phyloP scores from a whole-genome alignment of 2,888 invertebrate genomes.

The Leptinotarsa tumamoca region DNA sequence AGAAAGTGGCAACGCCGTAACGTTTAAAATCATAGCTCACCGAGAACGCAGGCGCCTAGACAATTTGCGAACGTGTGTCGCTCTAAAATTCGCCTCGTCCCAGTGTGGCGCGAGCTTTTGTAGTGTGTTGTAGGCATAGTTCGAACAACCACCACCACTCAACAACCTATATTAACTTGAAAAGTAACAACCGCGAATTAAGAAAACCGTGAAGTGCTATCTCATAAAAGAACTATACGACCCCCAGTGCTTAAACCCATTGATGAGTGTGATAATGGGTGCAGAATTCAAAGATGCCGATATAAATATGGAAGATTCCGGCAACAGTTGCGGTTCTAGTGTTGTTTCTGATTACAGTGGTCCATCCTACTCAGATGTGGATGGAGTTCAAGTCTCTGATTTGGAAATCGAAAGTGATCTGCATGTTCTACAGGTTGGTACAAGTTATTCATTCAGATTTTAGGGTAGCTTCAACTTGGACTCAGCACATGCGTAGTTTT shows the following conservation, averaged over 20 bases:
- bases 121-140: constrained; percentile 40
- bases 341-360: constrained; percentile 65
- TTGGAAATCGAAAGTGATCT: constrained; percentile 69
- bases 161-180: not conserved
- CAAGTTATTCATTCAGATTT: constrained; percentile 15
- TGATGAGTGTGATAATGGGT: constrained; percentile 59
- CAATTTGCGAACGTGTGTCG: constrained; percentile 37
- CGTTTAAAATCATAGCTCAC: constrained; percentile 20
- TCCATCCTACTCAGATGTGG: constrained; percentile 70
- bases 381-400: constrained; percentile 71
- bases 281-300: constrained; percentile 63
- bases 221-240: not conserved
- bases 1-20: constrained; percentile 25
- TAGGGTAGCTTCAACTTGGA: not conserved
- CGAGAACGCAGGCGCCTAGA: constrained; percentile 37
- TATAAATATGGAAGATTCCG: constrained; percentile 65
- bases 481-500: constrained; percentile 15
- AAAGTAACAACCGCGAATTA: constrained; percentile 12
- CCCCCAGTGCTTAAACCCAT: constrained; percentile 14
- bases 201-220: constrained; percentile 33
- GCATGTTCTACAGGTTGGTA: constrained; percentile 63
- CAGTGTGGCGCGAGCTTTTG: constrained; percentile 49
- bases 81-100: constrained; percentile 39
- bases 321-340: constrained; percentile 67
- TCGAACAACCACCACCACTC: constrained; percentile 13